Base-by-base conservation (phyloP, 2,113 vertebrate genomes). In the Hippoglossus stenolepis region DNA sequence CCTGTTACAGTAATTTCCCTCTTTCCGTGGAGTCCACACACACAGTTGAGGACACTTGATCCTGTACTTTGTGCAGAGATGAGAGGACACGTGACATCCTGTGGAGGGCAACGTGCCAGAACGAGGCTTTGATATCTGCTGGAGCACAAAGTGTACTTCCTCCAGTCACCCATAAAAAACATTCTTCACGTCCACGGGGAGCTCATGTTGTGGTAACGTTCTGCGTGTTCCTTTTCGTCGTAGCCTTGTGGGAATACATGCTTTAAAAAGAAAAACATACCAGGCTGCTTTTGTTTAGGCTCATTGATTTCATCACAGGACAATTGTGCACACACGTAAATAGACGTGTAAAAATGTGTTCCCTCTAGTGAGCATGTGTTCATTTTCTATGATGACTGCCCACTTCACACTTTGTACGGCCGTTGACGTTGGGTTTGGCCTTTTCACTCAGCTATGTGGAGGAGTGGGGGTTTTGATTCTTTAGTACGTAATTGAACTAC, bases 81-180 rank as follows among this genome's bases (percentile, higher is more conserved):
- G 45, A 84, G 58, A 74, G 14, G 79, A 70, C 56, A 82, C 8
- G 40, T 40, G 21, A 73, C 43, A 67, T 73, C 18, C 60, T 67
- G 26, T 66, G 21, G 3, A 5, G 9, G 64, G 60, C 45, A 40
- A 13, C 47, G 7, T 35, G 69, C 49, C 45, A 70, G 23, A 69
- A 23, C 10, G 13, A 49, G n/a, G 65, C 64, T 54, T 49, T 70
- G 63, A 71, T 75, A 56, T 78, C 66, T 59, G 40, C 8, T 12
- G 53, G 49, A 61, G 23, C 1, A 21, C 7, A 5, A 43, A 43
- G 40, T 43, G 12, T 75, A 68, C 23, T 31, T 51, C 18, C 14
- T 21, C 21, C n/a, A 49, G 51, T 47, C 35, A 68, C 51, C 15
- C 49, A 67, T 31, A 51, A 47, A 60, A 51, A 5, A n/a, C 24